Base-by-base conservation (phyloP, 64 coral and sea anemone species). In the Stylophora pistillata region DNA sequence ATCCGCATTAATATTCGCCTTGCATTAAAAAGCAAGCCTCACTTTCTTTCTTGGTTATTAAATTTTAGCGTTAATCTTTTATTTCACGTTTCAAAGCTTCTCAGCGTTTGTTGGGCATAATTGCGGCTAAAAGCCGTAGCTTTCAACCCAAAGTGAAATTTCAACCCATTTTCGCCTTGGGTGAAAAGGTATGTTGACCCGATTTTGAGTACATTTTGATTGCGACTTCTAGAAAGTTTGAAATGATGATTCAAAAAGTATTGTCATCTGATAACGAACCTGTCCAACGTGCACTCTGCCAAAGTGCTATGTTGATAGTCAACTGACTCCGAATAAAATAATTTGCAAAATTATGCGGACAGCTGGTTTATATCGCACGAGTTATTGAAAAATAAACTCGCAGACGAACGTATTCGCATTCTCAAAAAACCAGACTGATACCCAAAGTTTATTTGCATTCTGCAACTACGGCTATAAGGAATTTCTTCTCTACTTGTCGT, bases 311-410 rank as follows among this genome's bases (percentile, higher is more conserved):
- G 80, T 69, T 84, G 80, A 84, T 84, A 69, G 80, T 53, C 80
- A 84, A 84, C 60, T 54, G 80, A 84, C 80, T 70, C 23, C 12
- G 37, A 41, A 23, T 37, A 70, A 84, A 84, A 62, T 84, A 52
- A 84, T 84, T 84, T 84, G 80, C 80, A 84, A 84, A 84, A 84
- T 84, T 69, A 84, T 84, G 21, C 80, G 9, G 17, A 53, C 80
- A 84, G 80, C 80, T 84, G 80, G 37, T 30, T 28, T 65, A 9
- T 5, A 13, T 37, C 80, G 32, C 61, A 68, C 62, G 62, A 84
- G 66, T 68, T 53, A 70, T 84, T 84, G 18, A 20, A 59, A 30
- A 79, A 53, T 33, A 84, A 62, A 65, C 63, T 82, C 18, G 15
- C 62, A 84, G 21, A 70, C 59, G 6, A 62, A 32, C 27, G 57